Conservation (phyloP, 2,113 vertebrate species). For the Mormyrus lacerda region DNA sequence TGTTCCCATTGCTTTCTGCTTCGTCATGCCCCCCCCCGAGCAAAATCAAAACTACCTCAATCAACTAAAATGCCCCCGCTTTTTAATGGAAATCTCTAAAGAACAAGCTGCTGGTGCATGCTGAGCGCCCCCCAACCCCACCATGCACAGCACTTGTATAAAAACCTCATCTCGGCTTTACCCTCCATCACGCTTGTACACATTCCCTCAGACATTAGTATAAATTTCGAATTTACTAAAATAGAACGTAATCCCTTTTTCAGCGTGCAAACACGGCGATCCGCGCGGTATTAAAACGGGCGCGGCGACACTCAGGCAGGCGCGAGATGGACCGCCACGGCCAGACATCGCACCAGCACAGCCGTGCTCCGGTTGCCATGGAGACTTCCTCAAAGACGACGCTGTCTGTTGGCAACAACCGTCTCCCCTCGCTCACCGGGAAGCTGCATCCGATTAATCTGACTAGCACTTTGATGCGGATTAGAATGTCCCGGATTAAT, state of each 20-base stretch:
- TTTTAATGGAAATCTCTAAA: not conserved
- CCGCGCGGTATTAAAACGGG: not conserved
- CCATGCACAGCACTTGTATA: not conserved
- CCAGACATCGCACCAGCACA: constrained; percentile 31
- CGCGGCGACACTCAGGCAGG: not conserved
- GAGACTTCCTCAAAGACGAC: constrained; percentile 44
- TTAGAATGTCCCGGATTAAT: constrained; percentile 29
- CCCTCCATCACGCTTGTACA: not conserved
- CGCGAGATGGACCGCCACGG: not conserved
- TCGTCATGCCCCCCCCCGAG: constrained; percentile 1
- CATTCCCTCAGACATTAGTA: not conserved
- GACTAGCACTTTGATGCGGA: constrained; percentile 40
- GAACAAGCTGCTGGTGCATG: not conserved
- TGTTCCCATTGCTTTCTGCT: constrained; percentile 1
- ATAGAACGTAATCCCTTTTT: not conserved
- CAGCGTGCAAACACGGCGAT: not conserved
- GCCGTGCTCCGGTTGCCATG: constrained; percentile 54
- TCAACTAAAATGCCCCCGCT: not conserved
- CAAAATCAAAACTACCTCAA: not conserved
- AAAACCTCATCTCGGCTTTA: not conserved
- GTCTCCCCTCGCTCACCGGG: not conserved
- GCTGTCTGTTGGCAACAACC: not conserved
- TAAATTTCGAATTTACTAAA: constrained; percentile 3
- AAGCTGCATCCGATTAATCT: constrained; percentile 41
- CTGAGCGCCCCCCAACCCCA: not conserved